Evolutionary conservation across 2,888 invertebrate genomes (phyloP), one percentile per base, ranked within the genome.

Genomic region (Ormyrus nitidulus): DNA sequence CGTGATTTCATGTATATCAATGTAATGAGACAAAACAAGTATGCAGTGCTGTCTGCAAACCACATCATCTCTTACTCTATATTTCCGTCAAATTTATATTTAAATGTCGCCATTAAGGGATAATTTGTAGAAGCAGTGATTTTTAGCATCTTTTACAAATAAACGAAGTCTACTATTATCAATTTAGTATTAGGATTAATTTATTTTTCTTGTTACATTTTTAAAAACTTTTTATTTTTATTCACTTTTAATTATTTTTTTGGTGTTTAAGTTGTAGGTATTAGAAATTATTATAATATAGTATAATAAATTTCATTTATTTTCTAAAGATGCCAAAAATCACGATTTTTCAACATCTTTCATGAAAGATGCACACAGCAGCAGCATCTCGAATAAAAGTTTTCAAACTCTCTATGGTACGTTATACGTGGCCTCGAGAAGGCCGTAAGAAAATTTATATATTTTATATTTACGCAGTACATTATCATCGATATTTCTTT

Each of bases 391-490:
- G 49, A 69, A 64, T 64, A 74, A 76, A 13, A 68, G 48, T 76
- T 71, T 76, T 72, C 56, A 64, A 77, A 73, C 68, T 77, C 69
- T 64, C 68, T 75, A 58, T 51, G 62, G 46, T 79, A 74, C 69
- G 46, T 71, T 68, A 79, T 75, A 73, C 19, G 49, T 68, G 71
- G 81, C 76, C 76, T 69, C 59, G 54, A 69, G 72, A 69, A 81
- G 79, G 79, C 79, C 79, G 79, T 81, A 81, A 81, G 81, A 81
- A 81, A 81, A 76, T 71, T 81, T 62, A 77, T 78, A 58, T 68
- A 59, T 77, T 71, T 34, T 80, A 19, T 78, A 58, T 62, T 56
- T 75, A 71, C 72, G 80, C 76, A 80, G 76, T 68, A 71, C 80
- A 76, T 68, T 72, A 58, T 80, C 68, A 53, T 70, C 68, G 51